A percentile compares a stretch with the other conserved stretches of the same genome.
phyloP scores from a whole-genome alignment of 2,888 invertebrate genomes.

The Fragum sueziense region DNA sequence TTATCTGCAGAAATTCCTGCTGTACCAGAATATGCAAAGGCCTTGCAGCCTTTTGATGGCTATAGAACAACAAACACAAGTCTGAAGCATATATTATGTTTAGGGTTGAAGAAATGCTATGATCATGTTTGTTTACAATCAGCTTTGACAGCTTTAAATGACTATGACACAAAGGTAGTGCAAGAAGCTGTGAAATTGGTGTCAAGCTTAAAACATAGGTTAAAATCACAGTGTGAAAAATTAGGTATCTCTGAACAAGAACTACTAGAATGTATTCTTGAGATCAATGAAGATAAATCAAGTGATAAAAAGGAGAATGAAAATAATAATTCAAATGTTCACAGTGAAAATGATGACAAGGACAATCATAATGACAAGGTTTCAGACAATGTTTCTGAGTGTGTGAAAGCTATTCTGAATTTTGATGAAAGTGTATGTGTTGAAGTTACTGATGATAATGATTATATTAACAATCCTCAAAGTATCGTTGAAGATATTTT shows the following conservation, averaged over 20 bases:
- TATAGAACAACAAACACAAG: not conserved
- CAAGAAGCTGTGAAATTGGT: constrained; percentile 41
- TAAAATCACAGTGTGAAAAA: not conserved
- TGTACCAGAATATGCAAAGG: constrained; percentile 31
- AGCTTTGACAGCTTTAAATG: constrained; percentile 42
- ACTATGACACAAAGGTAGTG: constrained; percentile 61
- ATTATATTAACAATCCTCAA: constrained; percentile 53
- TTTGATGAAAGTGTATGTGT: not conserved
- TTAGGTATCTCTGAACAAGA: not conserved
- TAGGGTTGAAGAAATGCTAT: not conserved
- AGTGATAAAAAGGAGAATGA: too few relatives aligned
- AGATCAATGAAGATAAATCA: too few relatives aligned
- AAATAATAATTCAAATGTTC: too few relatives aligned
- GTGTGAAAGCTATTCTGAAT: not conserved
- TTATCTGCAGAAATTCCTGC: not conserved
- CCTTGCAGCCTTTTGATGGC: not conserved
- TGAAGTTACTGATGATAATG: not conserved
- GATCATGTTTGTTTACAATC: constrained; percentile 27
- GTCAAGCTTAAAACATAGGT: constrained; percentile 12
- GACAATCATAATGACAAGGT: too few relatives aligned
- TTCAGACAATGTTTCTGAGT: not conserved
- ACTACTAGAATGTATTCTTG: not conserved
- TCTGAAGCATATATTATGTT: not conserved
- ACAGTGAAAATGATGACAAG: too few relatives aligned
- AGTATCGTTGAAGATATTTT: constrained; percentile 63